Evolutionary conservation across 2,888 invertebrate species (phyloP), one percentile per base, ranked within the genome.

Genomic region (Anticlea derivata): DNA sequence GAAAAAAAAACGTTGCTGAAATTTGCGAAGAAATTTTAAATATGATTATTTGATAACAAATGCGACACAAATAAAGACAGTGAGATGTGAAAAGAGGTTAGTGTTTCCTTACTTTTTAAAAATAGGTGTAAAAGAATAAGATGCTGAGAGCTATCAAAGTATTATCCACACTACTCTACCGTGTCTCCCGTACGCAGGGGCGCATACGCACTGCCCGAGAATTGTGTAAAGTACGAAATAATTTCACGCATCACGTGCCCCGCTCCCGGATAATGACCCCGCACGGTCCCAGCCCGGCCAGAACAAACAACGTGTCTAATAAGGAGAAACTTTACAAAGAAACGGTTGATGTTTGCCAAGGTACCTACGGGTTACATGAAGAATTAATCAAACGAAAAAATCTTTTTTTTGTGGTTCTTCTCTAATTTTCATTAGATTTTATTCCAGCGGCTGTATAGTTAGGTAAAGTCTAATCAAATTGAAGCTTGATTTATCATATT

Each of bases 141-240:
- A n/a, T n/a, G n/a, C n/a, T n/a, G n/a, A n/a, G n/a, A n/a, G 11
- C 29, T 6, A 20, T 23, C n/a, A 13, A 6, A 10, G 30, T 24
- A 68, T 2, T 55, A 68, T 81, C 80, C 69, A 74, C 55, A 10
- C 22, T 61, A 66, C 41, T 39, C 63, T 22, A 46, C n/a, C 39
- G n/a, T n/a, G 7, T 13, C 39, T 45, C 40, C 72, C 66, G 63
- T 12, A 58, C 55, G 65, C 62, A 61, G 69, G 71, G 68, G 75
- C 83, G 83, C 85, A 75, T 77, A 87, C 79, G 74, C 73, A 66
- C 68, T 70, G 73, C 64, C 76, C 75, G 78, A 66, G 74, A 77
- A 78, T 82, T 85, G 86, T 85, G 87, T 86, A 89, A 89, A 90
- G 89, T 88, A 89, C 88, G 76, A 90, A 89, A 90, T 90, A 88